These are phyloP conservation scores for Mimachlamys varia DNA, from an alignment of 2,888 invertebrate species.

Conservation along the genomic window DNA sequence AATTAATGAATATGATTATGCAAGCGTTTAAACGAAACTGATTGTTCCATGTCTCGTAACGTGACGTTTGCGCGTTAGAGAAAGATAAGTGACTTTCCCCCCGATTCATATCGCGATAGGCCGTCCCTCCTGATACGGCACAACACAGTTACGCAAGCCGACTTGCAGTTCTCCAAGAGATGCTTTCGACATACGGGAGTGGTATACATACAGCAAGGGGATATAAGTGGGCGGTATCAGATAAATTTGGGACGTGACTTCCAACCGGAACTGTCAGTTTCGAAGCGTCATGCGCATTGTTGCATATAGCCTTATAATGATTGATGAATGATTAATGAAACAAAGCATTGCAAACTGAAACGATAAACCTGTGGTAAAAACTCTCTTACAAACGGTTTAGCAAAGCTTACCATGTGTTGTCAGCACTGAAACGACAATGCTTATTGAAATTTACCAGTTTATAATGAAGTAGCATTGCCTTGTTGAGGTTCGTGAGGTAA, in stretches of 20 bases:
- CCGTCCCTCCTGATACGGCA: background rate
- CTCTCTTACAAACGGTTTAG: no score
- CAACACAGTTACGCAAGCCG: background rate
- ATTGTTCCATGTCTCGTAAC: background rate
- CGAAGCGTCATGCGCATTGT: background rate
- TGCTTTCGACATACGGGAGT: background rate
- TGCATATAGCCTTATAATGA: background rate
- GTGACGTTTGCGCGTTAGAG: background rate
- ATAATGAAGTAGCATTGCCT: no score
- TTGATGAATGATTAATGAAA: background rate
- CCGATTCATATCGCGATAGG: background rate
- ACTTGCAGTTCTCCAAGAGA: background rate
- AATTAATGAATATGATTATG: background rate
- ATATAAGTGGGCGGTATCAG: background rate
- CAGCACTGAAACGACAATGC: no score
- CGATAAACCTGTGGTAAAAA: no score
- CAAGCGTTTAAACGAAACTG: constrained; percentile 14
- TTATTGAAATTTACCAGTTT: no score
- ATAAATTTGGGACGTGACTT: background rate
- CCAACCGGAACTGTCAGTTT: background rate
- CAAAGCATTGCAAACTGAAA: no score
- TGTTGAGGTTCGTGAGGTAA: no score
- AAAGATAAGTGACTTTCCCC: background rate
- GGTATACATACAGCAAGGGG: background rate
- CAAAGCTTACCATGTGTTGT: no score